Evolutionary conservation across 2,888 invertebrate species (phyloP), one percentile per base, ranked within the genome.

Genomic region (Quadriops clusia): DNA sequence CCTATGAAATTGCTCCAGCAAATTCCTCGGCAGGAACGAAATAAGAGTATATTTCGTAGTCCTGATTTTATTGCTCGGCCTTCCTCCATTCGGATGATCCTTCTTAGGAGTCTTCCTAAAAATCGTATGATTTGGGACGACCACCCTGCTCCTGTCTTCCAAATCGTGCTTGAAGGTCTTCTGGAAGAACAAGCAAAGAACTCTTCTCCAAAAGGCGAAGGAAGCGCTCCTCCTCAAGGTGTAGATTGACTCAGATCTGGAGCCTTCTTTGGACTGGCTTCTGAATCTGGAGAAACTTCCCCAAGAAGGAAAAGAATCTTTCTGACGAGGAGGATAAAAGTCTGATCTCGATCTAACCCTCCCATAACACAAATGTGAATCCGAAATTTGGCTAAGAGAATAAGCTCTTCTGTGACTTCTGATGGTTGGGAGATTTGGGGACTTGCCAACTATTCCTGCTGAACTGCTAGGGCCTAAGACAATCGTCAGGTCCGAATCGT

Each of bases 1-100:
- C 39, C 95, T 77, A 63, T 94, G 94, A 61, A 97, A 94, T 65
- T 97, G 95, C 66, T 95, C 94, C 61, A 94, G 74, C 38, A 97
- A 68, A 64, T 95, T 95, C 63, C 93, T 85, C 34, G 95, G 94
- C 54, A 97, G 65, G 65, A 97, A 97, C 46, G 89, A 91, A 43
- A 93, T 66, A 36, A 89, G 54, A 13, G 91, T 91, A 61, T 97
- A 97, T 64, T 95, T 94, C 30, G 91, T 91, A 60, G 93, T 93
- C 59, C 87, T 74, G 54, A 93, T 81, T 63, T 81, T 74, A 60
- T 93, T 93, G 54, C 78, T 72, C 46, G 82, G 74, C 54, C 79
- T 76, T 28, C 71, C 66, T n/a, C 81, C 81, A 54, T 87, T 89
- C 1, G 89, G 86, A 56, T 87, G 86, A 42, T 80, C 78, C 46